Percentiles rank a stretch among this genome's conserved stretches.
Conservation (phyloP, 1,140 invertebrate species). For the Drosophila arawakana region DNA sequence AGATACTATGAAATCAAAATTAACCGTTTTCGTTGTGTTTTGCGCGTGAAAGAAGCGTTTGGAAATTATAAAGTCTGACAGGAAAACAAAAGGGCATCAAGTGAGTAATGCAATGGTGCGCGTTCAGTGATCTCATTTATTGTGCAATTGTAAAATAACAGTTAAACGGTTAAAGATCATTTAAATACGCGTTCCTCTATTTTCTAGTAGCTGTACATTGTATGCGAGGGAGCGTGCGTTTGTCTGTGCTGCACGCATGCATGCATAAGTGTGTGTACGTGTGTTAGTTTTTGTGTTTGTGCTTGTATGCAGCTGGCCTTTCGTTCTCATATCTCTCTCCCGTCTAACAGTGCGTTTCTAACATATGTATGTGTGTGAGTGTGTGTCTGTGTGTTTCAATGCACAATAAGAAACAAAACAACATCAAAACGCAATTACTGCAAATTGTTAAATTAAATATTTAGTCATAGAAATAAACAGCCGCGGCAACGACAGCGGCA, state of each 20-base stretch:
- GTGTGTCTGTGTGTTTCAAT: slow-evolving; percentile 33
- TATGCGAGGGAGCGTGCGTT: slow-evolving; percentile 23
- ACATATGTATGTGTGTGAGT: slow-evolving; percentile 3
- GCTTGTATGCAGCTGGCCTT: slow-evolving; percentile 42
- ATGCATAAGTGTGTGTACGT: slow-evolving; percentile 14
- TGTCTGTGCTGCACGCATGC: slow-evolving; percentile 12
- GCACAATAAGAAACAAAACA: slow-evolving; percentile 50
- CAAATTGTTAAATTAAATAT: slow-evolving; percentile 70
- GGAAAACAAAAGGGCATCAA: neutral
- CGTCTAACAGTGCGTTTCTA: slow-evolving; percentile 26
- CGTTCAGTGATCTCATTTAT: neutral
- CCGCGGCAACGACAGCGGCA: neutral
- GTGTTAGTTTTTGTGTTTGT: neutral
- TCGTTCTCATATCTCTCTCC: slow-evolving; percentile 23
- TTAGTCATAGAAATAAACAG: slow-evolving; percentile 43
- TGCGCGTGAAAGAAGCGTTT: slow-evolving; percentile 39
- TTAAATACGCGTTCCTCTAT: slow-evolving; percentile 41
- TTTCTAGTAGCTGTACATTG: slow-evolving; percentile 43
- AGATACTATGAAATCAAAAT: slow-evolving; percentile 45
- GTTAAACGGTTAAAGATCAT: slow-evolving; percentile 25
- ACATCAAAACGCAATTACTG: slow-evolving; percentile 48
- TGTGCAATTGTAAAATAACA: slow-evolving; percentile 20
- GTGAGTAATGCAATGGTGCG: slow-evolving; percentile 23
- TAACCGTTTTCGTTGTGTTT: slow-evolving; percentile 43
- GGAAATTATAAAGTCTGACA: slow-evolving; percentile 10